Base-by-base conservation (phyloP, 2,113 vertebrate species). In the Casuarius casuarius region DNA sequence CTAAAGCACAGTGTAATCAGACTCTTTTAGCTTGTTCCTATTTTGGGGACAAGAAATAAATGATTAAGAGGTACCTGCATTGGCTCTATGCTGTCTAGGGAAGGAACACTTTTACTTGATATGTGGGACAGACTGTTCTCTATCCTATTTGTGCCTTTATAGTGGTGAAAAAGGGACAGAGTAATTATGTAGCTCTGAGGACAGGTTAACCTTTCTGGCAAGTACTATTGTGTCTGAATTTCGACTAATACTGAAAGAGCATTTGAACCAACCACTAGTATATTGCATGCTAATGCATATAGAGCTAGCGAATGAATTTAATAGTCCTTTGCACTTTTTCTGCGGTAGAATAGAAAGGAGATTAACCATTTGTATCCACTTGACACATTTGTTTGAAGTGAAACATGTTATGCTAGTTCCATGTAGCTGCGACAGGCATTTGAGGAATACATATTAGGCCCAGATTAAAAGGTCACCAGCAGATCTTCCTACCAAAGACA, bases 331-430 rank as follows among this genome's bases (percentile, higher is more conserved):
- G 7, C 8, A 16, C n/a, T 80, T 51, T 42, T 42, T 87, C 72
- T 89, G 29, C 33, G 77, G 9, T 81, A 90, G 21, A 58, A 74
- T 38, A 70, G 80, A 89, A 83, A 83, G 31, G 42, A 40, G 19
- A 91, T 94, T 93, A 92, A 75, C 71, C 63, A 76, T 46, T 92
- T 82, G 58, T 91, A 76, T 66, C 67, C 63, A 67, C n/a, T 67
- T 65, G 52, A 85, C 49, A 21, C 12, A 28, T 42, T 17, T 54
- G 7, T 88, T 91, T 84, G 70, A 95, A 89, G 67, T 84, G 51
- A 96, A 96, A 81, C 40, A 84, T 42, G 49, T 38, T 87, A 33
- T 73, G 62, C 13, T 48, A 31, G 52, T 44, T 35, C 26, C 66
- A 51, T 2, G 61, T 8, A 59, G 16, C 38, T 49, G 62, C 86